Conservation (phyloP, 2,797 vertebrate genomes). For the Cephalopachus bancanus region DNA sequence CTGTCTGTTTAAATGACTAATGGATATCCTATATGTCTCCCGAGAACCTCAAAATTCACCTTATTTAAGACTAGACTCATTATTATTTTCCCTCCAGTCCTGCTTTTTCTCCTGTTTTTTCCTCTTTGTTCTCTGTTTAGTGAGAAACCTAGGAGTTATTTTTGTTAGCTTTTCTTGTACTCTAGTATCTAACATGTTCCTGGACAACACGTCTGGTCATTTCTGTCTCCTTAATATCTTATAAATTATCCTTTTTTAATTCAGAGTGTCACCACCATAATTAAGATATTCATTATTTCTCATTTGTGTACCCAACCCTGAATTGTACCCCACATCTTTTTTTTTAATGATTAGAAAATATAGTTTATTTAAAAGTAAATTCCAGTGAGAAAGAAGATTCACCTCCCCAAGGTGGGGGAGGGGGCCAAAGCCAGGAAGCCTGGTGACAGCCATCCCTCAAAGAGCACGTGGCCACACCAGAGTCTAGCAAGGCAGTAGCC, state of each 20-base stretch:
- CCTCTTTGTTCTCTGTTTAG: background rate
- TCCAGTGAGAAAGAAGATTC: too few species aligned
- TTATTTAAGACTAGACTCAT: background rate
- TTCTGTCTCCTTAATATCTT: background rate
- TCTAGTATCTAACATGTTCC: background rate
- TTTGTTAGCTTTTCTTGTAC: conserved; percentile 19
- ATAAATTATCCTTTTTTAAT: background rate
- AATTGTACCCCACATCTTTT: too few species aligned
- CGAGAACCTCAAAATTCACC: background rate
- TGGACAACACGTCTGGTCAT: background rate
- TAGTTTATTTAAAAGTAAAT: too few species aligned
- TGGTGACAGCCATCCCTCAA: too few species aligned
- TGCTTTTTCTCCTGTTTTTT: background rate
- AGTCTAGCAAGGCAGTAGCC: too few species aligned
- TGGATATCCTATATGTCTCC: background rate
- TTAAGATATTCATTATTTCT: background rate
- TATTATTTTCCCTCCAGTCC: background rate
- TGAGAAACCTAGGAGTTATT: background rate
- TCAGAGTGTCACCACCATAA: background rate
- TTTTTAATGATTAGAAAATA: too few species aligned
- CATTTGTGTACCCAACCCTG: background rate
- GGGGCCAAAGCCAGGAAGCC: too few species aligned
- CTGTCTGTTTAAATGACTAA: background rate
- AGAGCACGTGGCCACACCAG: too few species aligned
- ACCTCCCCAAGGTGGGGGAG: too few species aligned